Conservation (phyloP, 2,888 invertebrate genomes). For the Drosophila neotestacea region DNA sequence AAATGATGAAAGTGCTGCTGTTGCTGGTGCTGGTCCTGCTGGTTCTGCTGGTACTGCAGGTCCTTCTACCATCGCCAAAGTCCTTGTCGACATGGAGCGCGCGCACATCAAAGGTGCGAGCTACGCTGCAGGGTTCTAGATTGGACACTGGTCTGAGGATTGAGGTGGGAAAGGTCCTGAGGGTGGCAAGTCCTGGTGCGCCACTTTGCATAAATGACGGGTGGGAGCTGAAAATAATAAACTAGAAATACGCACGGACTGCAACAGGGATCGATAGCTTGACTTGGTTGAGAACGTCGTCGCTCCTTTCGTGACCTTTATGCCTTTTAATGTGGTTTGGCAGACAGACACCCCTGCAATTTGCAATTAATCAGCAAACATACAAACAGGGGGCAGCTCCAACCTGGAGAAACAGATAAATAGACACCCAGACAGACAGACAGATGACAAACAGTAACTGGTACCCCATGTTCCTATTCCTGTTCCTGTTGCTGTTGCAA, state of each 20-base stretch:
- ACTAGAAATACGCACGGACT: constrained; percentile 71
- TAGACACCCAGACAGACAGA: constrained; percentile 12
- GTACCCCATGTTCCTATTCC: constrained; percentile 1
- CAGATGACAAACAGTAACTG: constrained; percentile 34
- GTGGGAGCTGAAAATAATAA: constrained; percentile 67
- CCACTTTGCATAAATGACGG: constrained; percentile 77
- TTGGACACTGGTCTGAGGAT: constrained; percentile 39
- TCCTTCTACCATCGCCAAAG: constrained; percentile 31
- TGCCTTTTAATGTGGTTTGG: constrained; percentile 77
- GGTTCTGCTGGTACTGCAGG: constrained; percentile 19
- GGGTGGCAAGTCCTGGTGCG: constrained; percentile 55
- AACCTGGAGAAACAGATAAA: constrained; percentile 33
- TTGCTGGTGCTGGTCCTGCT: constrained; percentile 35
- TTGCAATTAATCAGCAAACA: constrained; percentile 77
- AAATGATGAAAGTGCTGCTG: constrained; percentile 76
- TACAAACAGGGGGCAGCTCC: constrained; percentile 53
- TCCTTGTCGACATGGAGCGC: constrained; percentile 59
- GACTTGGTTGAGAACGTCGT: constrained; percentile 10
- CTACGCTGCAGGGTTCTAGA: constrained; percentile 57
- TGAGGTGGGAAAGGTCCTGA: not conserved
- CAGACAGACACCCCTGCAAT: constrained; percentile 75
- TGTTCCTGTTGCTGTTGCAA: not conserved
- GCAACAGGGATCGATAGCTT: constrained; percentile 57
- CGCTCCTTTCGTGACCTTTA: constrained; percentile 70
- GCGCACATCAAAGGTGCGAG: constrained; percentile 74